Evolutionary conservation across 2,797 vertebrate species (phyloP).

Genomic region (Dromococcyx pavoninus): DNA sequence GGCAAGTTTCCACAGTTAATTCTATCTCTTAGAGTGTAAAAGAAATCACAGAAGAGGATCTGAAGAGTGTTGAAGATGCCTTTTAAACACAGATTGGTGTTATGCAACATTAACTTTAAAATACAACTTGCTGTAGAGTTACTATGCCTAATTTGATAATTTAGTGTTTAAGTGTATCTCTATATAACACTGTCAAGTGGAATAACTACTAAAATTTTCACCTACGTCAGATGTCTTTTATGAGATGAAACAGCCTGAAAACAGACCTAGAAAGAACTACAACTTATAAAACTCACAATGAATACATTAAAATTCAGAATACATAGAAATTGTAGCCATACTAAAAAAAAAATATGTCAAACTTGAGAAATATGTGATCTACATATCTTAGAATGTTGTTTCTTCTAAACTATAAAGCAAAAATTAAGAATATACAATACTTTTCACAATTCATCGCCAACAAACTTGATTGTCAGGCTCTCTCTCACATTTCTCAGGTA

Average conservation of each 20-base stretch:
- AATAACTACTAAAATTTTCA: conserved; percentile 63
- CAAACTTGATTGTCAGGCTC: neutral
- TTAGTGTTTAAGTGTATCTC: conserved; percentile 45
- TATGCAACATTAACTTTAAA: conserved; percentile 55
- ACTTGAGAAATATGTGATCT: neutral
- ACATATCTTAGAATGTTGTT: conserved; percentile 19
- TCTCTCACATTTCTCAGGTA: neutral
- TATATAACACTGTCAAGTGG: conserved; percentile 46
- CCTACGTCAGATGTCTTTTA: conserved; percentile 37
- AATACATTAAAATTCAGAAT: conserved; percentile 21
- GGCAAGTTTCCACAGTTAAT: conserved; percentile 56
- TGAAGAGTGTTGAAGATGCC: neutral
- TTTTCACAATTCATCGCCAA: neutral
- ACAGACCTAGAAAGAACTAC: conserved; percentile 31
- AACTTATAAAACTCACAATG: conserved; percentile 37
- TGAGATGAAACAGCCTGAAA: conserved; percentile 48
- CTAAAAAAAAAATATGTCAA: conserved; percentile 32
- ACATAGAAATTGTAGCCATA: conserved; percentile 14
- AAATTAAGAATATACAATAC: neutral
- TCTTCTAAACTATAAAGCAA: conserved; percentile 35
- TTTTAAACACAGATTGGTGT: conserved; percentile 36
- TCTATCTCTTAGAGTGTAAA: conserved; percentile 23
- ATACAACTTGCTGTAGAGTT: conserved; percentile 41
- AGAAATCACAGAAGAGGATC: conserved; percentile 9
- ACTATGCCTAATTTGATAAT: conserved; percentile 59